Conservation (phyloP, 1,140 invertebrate genomes). For the Euglossa dilemma region DNA sequence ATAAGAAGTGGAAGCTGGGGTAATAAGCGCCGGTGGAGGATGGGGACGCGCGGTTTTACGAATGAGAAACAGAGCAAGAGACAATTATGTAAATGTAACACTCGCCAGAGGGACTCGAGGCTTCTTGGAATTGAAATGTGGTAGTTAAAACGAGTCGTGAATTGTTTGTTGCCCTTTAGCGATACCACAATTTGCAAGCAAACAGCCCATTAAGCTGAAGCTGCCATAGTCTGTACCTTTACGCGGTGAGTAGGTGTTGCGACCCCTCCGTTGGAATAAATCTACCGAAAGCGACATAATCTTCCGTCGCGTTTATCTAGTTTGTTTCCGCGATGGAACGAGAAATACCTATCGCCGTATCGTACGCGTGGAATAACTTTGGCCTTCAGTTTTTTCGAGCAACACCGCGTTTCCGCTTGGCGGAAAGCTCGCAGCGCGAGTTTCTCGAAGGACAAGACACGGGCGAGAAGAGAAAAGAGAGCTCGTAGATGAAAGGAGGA, state of each 20-base stretch:
- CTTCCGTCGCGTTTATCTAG: neutral
- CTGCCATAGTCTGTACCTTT: constrained; percentile 32
- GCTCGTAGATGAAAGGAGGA: too few species aligned
- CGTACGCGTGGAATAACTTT: too few species aligned
- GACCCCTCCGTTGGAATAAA: constrained; percentile 30
- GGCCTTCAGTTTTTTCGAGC: neutral
- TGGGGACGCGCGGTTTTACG: neutral
- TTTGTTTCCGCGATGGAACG: neutral
- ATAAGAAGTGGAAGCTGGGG: neutral
- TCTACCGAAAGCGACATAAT: neutral
- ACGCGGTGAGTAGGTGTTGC: constrained; percentile 22
- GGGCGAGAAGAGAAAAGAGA: too few species aligned
- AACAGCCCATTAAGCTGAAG: constrained; percentile 74
- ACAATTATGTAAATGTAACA: constrained; percentile 73
- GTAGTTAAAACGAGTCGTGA: constrained; percentile 76
- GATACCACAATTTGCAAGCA: constrained; percentile 76
- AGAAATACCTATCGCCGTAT: neutral
- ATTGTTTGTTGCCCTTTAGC: constrained; percentile 78
- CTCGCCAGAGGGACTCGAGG: constrained; percentile 36
- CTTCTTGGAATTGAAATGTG: constrained; percentile 70
- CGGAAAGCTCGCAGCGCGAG: too few species aligned
- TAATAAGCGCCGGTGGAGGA: neutral
- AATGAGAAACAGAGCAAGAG: constrained; percentile 58
- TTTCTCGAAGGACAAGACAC: neutral
- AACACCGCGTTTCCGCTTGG: neutral